Conservation (phyloP, 1,140 invertebrate genomes). For the Brachionus plicatilis region DNA sequence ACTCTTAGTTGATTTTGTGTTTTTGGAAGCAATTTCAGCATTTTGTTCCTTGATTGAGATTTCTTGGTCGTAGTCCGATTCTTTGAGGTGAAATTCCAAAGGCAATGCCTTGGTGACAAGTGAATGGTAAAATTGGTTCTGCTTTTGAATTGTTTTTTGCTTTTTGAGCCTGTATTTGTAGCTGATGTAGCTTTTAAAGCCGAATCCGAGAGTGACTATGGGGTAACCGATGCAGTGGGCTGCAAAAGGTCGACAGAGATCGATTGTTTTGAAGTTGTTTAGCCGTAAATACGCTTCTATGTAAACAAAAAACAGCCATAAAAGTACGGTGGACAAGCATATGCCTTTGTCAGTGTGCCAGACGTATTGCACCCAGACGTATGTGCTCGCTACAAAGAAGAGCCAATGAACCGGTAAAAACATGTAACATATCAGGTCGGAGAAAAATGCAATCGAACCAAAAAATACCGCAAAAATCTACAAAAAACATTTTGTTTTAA, state of each 20-base stretch:
- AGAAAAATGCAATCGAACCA: constrained; percentile 92
- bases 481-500: neutral
- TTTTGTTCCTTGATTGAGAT: neutral
- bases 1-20: neutral
- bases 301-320: constrained; percentile 91
- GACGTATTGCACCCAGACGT: constrained; percentile 97
- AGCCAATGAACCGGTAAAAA: constrained; percentile 97
- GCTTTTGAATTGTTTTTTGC: constrained; percentile 84
- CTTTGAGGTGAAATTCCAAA: constrained; percentile 45
- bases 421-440: constrained; percentile 97
- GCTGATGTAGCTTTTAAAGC: constrained; percentile 87
- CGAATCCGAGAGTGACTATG: constrained; percentile 90
- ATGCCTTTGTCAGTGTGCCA: constrained; percentile 93
- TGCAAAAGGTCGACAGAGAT: constrained; percentile 92
- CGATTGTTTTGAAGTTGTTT: constrained; percentile 77
- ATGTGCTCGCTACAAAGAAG: constrained; percentile 94
- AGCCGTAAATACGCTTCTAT: constrained; percentile 83
- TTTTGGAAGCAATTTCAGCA: neutral
- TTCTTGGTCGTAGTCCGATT: neutral
- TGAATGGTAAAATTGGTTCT: constrained; percentile 91
- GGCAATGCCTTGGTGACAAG: constrained; percentile 83
- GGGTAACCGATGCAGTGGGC: constrained; percentile 98
- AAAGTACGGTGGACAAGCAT: constrained; percentile 83
- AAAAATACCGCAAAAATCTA: constrained; percentile 97
- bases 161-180: constrained; percentile 81